A percentile compares a stretch with the other conserved stretches of the same genome.
phyloP scores from a whole-genome alignment of 2,797 vertebrate genomes.

The Enteromius argenteus region DNA sequence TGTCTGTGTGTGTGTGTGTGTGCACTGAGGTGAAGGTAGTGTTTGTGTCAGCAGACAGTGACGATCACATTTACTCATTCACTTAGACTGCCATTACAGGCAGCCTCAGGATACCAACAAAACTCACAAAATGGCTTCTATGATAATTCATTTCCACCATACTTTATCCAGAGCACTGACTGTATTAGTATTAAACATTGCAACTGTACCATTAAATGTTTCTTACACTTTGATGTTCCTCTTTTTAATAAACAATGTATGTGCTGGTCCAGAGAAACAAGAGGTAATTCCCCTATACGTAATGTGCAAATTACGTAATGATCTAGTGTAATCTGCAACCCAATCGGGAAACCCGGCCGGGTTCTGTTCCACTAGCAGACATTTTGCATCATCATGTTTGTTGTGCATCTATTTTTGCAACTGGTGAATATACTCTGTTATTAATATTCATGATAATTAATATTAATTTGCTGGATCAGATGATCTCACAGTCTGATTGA shows the following conservation, averaged over 20 bases:
- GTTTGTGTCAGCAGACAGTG: slow-evolving; percentile 52
- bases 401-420: slow-evolving; percentile 24
- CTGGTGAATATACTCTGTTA: slow-evolving; percentile 56
- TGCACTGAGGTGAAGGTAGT: slow-evolving; percentile 34
- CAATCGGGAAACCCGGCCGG: slow-evolving; percentile 2
- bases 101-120: slow-evolving; percentile 29
- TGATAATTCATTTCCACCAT: background rate
- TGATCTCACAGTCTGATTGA: slow-evolving; percentile 53
- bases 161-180: background rate
- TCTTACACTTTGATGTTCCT: background rate
- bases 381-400: slow-evolving; percentile 20
- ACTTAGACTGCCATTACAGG: slow-evolving; percentile 43
- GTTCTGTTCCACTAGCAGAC: slow-evolving; percentile 16
- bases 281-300: background rate
- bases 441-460: slow-evolving; percentile 50
- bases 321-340: slow-evolving; percentile 9
- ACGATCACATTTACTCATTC: slow-evolving; percentile 60
- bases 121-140: background rate
- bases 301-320: slow-evolving; percentile 11
- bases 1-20: slow-evolving; percentile 38
- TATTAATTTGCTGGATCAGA: slow-evolving; percentile 52
- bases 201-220: background rate
- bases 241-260: background rate
- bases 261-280: background rate
- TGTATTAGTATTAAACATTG: no score